Evolutionary conservation across 2,113 vertebrate species (phyloP), one percentile per base, ranked within the genome.

Genomic region (Arizona elegans): DNA sequence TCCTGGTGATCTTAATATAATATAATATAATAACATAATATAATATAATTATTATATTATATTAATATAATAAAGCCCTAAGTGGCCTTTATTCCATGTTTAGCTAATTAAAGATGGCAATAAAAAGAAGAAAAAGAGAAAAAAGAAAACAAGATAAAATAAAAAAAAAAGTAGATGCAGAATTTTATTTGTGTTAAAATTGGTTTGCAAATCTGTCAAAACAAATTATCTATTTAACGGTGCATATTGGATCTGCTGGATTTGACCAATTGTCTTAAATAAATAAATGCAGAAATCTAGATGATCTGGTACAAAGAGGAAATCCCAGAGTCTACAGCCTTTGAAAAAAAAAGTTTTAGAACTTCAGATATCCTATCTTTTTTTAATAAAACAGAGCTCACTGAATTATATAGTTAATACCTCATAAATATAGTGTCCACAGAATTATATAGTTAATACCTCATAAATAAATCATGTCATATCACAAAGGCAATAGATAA

Each of bases 221-320:
- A 7, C 65, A 93, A 94, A 95, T 93, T 0, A 7, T 91, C 95
- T 90, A 92, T 88, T 43, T 90, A 94, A 94, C 12, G 52, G 92
- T 96, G 93, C 92, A 95, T 91, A 96, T 95, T 81, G 94, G 94
- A 90, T 91, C 54, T 95, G 38, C 95, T 90, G 93, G 52, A 89
- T 95, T 95, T 96, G 89, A 92, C 89, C 21, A 3, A 87, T 54
- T 47, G 1, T 91, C 90, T 97, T 95, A 92, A 96, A 90, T 93
- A 92, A 21, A 52, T 23, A 91, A 95, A 93, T 93, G 93, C 86
- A 95, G 94, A 96, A 95, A 91, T 93, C 33, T 93, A 94, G 91
- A 95, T 96, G 91, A 93, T 88, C 88, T 94, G 33, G 87, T 93
- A 87, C 92, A 94, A 85, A 95, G 95, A 94, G 10, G 12, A 94